phyloP scores from a whole-genome alignment of 2,888 invertebrate species.

The Stomorhina lunata region DNA sequence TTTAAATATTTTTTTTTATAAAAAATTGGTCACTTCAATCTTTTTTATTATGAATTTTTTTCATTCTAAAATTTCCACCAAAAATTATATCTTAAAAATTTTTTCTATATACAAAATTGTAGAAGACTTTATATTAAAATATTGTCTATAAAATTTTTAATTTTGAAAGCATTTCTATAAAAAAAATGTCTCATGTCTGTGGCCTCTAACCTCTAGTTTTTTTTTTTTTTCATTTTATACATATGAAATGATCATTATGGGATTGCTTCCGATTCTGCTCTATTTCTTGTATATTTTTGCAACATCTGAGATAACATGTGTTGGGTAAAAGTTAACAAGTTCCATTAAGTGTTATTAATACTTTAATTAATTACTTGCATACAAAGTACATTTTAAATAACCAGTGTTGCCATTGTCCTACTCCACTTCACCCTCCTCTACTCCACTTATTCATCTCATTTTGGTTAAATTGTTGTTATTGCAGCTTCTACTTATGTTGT shows the following conservation, averaged over 20 bases:
- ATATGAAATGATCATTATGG: neutral
- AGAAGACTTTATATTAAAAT: too few species aligned
- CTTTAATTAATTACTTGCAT: constrained; percentile 67
- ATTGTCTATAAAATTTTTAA: too few species aligned
- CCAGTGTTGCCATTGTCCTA: constrained; percentile 17
- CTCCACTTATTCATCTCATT: neutral
- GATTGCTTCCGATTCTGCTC: neutral
- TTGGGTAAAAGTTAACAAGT: constrained; percentile 63
- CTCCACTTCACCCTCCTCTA: neutral
- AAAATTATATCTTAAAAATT: too few species aligned
- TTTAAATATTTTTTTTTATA: too few species aligned
- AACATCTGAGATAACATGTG: constrained; percentile 52
- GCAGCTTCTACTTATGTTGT: neutral
- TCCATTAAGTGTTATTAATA: constrained; percentile 66
- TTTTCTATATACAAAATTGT: too few species aligned
- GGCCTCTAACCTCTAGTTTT: too few species aligned
- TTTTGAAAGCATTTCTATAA: too few species aligned
- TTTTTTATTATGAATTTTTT: too few species aligned
- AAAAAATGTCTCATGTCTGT: too few species aligned
- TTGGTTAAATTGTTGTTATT: constrained; percentile 6
- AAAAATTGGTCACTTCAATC: too few species aligned
- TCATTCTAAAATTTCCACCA: too few species aligned
- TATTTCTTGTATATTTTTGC: neutral
- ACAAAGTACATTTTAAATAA: constrained; percentile 63
- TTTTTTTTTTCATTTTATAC: too few species aligned